Evolutionary conservation across 1,140 invertebrate genomes (phyloP).

Genomic region (Cydia fagiglandana): DNA sequence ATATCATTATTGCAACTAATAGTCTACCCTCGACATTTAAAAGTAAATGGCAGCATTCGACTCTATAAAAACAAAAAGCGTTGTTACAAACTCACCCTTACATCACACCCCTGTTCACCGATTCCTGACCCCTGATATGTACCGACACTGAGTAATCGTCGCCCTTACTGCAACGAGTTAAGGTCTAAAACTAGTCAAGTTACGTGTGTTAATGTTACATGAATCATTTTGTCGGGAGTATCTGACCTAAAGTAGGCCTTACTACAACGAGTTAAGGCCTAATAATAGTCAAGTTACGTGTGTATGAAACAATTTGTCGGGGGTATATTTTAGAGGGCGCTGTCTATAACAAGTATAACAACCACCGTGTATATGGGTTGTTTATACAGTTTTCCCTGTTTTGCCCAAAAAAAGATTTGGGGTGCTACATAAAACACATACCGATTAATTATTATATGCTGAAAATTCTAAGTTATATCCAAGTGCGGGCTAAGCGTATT

Average conservation of each 20-base stretch:
- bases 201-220: background rate
- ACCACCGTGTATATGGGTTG: background rate
- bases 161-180: background rate
- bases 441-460: too few relatives aligned
- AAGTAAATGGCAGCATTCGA: background rate
- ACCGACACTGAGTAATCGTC: background rate
- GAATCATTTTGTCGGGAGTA: background rate
- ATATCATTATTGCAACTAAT: too few relatives aligned
- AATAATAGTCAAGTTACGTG: background rate
- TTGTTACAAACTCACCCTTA: conserved; percentile 1
- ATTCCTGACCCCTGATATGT: background rate
- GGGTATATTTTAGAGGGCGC: background rate
- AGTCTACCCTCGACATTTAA: background rate
- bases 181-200: background rate
- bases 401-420: too few relatives aligned
- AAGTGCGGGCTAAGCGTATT: too few relatives aligned
- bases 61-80: background rate
- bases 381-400: background rate
- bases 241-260: background rate
- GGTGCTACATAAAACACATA: too few relatives aligned
- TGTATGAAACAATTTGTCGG: background rate
- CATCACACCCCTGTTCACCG: background rate
- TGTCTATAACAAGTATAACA: background rate
- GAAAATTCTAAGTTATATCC: too few relatives aligned
- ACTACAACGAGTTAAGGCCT: background rate